Percentiles rank a stretch among this genome's conserved stretches.
Conservation (phyloP, 92 coral and sea anemone species). For the Parazoanthus atlanticus region DNA sequence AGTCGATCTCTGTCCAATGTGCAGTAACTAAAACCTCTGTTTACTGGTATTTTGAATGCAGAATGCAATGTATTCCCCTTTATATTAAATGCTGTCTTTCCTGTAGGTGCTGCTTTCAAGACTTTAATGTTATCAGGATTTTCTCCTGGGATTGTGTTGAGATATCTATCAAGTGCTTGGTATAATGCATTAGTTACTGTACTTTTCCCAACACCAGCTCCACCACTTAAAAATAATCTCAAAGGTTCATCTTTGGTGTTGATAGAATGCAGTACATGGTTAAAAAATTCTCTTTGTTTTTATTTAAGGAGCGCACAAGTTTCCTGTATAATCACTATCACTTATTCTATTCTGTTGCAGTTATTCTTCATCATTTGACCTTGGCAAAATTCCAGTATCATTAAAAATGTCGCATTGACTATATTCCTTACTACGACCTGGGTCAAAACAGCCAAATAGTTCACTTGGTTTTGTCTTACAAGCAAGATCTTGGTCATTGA, state of each 20-base stretch:
- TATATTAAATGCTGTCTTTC: constrained; percentile 44
- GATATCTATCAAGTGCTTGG: constrained; percentile 53
- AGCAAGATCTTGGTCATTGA: constrained; percentile 48
- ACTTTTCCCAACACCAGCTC: constrained; percentile 66
- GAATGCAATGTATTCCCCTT: constrained; percentile 64
- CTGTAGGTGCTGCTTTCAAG: constrained; percentile 31
- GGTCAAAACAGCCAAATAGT: constrained; percentile 49
- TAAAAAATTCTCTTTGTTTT: constrained; percentile 24
- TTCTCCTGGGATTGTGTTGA: constrained; percentile 52
- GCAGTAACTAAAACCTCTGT: constrained; percentile 43
- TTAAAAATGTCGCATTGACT: constrained; percentile 35
- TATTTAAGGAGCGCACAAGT: constrained; percentile 23
- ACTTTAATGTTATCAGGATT: constrained; percentile 62
- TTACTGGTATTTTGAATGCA: constrained; percentile 50
- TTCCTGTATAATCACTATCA: neutral
- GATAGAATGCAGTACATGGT: constrained; percentile 46
- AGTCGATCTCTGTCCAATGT: constrained; percentile 33
- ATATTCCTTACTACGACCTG: constrained; percentile 34
- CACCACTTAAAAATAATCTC: constrained; percentile 52
- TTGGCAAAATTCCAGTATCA: constrained; percentile 43
- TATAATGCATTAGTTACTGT: constrained; percentile 45
- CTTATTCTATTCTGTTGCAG: constrained; percentile 15
- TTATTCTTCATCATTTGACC: constrained; percentile 41
- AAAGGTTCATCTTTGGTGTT: constrained; percentile 46
- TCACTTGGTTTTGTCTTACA: constrained; percentile 37